A percentile compares a stretch with the other conserved stretches of the same genome.
phyloP scores from a whole-genome alignment of 2,797 vertebrate species.

The Phalanger gymnotis region DNA sequence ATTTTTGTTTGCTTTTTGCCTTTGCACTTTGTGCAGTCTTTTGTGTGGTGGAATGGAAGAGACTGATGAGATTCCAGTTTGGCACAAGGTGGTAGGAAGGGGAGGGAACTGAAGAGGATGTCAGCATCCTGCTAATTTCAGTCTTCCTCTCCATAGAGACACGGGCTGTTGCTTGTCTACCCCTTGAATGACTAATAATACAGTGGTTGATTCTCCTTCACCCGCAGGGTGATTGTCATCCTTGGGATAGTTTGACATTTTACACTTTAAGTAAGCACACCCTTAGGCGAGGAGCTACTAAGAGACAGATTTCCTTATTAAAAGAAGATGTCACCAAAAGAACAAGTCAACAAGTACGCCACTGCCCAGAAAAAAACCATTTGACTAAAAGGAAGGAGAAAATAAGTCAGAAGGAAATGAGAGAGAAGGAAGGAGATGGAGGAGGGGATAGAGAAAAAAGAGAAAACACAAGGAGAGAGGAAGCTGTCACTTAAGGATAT shows the following conservation, averaged over 20 bases:
- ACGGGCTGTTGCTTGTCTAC: slow-evolving; percentile 73
- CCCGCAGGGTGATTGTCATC: slow-evolving; percentile 86
- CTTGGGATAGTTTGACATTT: slow-evolving; percentile 87
- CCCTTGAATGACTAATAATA: slow-evolving; percentile 81
- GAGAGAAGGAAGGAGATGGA: fast-evolving
- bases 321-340: slow-evolving; percentile 86
- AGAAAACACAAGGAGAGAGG: neutral
- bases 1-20: neutral
- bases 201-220: slow-evolving; percentile 77
- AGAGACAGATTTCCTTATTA: slow-evolving; percentile 86
- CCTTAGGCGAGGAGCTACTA: slow-evolving; percentile 84
- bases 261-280: slow-evolving; percentile 87
- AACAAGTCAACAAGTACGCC: slow-evolving; percentile 85
- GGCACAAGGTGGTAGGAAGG: neutral
- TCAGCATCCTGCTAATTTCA: slow-evolving; percentile 23
- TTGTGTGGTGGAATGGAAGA: neutral
- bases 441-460: neutral
- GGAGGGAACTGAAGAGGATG: neutral
- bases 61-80: neutral
- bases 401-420: neutral
- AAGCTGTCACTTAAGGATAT: neutral
- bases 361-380: slow-evolving; percentile 77
- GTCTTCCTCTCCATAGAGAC: slow-evolving; percentile 47
- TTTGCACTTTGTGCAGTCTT: neutral
- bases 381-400: slow-evolving; percentile 42